Evolutionary conservation across 30 jellyfish, hydroid and myxozoan species (phyloP), one percentile per base, ranked within the genome.

Genomic region (Morbakka virulenta): DNA sequence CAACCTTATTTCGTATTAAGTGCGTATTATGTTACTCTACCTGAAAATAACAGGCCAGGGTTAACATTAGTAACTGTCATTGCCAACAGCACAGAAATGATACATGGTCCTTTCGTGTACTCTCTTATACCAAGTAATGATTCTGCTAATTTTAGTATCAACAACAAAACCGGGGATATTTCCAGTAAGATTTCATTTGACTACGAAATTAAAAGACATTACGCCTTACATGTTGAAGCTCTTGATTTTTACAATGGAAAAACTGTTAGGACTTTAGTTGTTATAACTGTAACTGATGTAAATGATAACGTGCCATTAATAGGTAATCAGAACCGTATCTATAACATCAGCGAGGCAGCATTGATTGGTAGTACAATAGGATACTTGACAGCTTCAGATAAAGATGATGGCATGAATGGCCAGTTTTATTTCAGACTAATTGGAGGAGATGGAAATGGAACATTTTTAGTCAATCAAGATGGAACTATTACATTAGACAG

Each of bases 271-370:
- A 95, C 98, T 1, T 87, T 86, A 4, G 95, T 91, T 9, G 25
- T 72, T n/a, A 64, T 91, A 3, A 48, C 57, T 26, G 85, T 91
- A 32, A 52, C 85, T 2, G 98, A 91, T 62, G 62, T 84, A 79
- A 91, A 91, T 52, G 98, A 91, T 49, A 83, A 91, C 62, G 80
- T 72, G 22, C 98, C 98, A 12, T 83, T 64, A 3, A 62, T 91
- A 50, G 25, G 67, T 20, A 71, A 32, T 27, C 32, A 76, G 4
- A 50, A 51, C 17, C 67, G 34, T 4, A 53, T 30, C 6, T 51
- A 35, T 41, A 76, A 79, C 82, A 28, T 65, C 13, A 14, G 52
- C 6, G 81, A 69, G 9, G 77, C 77, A 9, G 26, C 81, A 6
- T 6, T 21, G 4, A 32, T 13, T 4, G 81, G 81, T 17, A 11